phyloP scores from a whole-genome alignment of 2,113 vertebrate species.

The Pavo muticus region DNA sequence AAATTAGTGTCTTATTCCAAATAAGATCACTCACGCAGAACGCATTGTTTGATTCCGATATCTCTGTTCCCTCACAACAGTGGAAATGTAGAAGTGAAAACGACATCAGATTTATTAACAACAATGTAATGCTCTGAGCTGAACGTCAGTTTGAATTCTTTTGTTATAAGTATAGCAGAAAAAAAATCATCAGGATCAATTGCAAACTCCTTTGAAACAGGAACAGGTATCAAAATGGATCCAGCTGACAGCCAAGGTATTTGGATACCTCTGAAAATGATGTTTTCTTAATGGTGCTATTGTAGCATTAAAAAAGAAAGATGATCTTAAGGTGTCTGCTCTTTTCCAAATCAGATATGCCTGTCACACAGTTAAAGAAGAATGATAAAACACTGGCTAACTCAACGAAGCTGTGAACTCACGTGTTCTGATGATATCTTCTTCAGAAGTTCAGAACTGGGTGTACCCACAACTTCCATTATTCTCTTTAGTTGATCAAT shows the following conservation, averaged over 20 bases:
- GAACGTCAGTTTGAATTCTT: not conserved
- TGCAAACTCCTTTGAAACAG: not conserved
- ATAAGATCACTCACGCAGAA: not conserved
- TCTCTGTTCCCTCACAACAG: not conserved
- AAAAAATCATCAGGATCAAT: not conserved
- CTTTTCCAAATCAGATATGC: not conserved
- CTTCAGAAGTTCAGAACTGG: conserved; percentile 91
- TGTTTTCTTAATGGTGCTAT: not conserved
- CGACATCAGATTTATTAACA: not conserved
- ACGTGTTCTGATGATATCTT: conserved; percentile 98
- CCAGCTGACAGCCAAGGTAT: not conserved
- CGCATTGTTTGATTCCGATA: not conserved
- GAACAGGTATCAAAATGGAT: not conserved
- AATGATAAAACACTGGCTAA: not conserved
- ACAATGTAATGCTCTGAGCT: not conserved
- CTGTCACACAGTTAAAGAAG: not conserved
- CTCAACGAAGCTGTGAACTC: conserved; percentile 44
- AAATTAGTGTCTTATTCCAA: not conserved
- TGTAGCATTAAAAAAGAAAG: not conserved
- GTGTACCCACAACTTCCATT: conserved; percentile 98
- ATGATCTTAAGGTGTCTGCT: not conserved
- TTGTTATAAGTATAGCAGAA: not conserved
- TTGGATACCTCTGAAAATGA: not conserved
- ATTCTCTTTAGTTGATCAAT: conserved; percentile 97
- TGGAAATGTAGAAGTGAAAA: not conserved